phyloP scores from a whole-genome alignment of 2,888 invertebrate species.

The Erynnis tages region DNA sequence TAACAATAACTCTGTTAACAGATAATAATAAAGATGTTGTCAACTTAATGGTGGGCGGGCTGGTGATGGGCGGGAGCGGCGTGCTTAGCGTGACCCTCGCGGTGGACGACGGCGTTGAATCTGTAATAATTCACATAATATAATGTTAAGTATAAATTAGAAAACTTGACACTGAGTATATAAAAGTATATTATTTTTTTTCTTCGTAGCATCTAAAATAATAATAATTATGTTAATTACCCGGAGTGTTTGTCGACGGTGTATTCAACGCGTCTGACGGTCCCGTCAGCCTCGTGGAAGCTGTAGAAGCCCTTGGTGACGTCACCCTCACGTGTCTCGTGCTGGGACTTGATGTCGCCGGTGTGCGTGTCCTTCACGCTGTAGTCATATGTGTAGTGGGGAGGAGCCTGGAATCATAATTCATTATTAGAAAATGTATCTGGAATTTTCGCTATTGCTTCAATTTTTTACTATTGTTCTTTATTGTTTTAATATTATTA shows the following conservation, averaged over 20 bases:
- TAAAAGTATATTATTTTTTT: not conserved
- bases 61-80: not conserved
- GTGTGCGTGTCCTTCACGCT: constrained; percentile 66
- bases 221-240: constrained; percentile 29
- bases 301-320: constrained; percentile 68
- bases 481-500: too few relatives aligned
- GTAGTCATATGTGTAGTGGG: constrained; percentile 47
- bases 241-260: constrained; percentile 76
- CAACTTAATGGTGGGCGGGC: not conserved
- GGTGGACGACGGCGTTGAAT: too few relatives aligned
- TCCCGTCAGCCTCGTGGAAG: constrained; percentile 75
- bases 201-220: too few relatives aligned
- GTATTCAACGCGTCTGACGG: constrained; percentile 78
- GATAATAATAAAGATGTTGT: too few relatives aligned
- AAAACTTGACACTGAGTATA: too few relatives aligned
- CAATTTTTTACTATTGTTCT: too few relatives aligned
- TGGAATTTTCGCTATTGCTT: not conserved
- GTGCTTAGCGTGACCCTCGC: not conserved
- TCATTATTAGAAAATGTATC: too few relatives aligned
- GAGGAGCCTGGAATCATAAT: not conserved
- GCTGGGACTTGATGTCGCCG: constrained; percentile 72
- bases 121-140: too few relatives aligned
- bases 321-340: constrained; percentile 55
- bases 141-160: too few relatives aligned
- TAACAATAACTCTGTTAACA: too few relatives aligned